These are phyloP conservation scores for Argyresthia albistria DNA, from an alignment of 2,888 invertebrate genomes.

Conservation along the genomic window DNA sequence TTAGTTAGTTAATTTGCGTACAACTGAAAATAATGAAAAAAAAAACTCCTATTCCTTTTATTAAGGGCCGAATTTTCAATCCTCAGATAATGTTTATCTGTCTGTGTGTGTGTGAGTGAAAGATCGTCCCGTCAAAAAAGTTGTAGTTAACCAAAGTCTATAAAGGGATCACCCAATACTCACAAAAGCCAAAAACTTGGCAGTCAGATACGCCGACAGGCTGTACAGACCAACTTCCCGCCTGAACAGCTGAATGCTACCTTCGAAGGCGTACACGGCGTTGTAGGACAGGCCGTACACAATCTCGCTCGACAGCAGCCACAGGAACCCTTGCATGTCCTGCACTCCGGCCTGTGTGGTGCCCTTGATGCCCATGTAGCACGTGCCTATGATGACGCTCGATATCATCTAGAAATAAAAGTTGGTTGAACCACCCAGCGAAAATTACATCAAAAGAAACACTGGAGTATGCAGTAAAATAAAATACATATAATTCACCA, in stretches of 20 bases:
- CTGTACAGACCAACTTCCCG: conserved; percentile 55
- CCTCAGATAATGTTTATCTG: too few species aligned
- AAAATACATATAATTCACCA: too few species aligned
- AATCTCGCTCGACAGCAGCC: conserved; percentile 63
- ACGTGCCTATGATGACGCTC: conserved; percentile 44
- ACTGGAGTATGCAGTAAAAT: background rate
- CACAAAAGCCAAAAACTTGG: conserved; percentile 43
- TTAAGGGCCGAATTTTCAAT: too few species aligned
- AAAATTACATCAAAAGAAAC: background rate
- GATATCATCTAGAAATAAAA: conserved; percentile 43
- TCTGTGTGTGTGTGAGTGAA: too few species aligned
- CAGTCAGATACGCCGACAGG: conserved; percentile 51
- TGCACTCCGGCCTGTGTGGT: conserved; percentile 60
- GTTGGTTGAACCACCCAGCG: background rate
- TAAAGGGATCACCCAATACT: conserved; percentile 16
- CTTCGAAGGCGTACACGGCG: conserved; percentile 51
- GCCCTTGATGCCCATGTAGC: conserved; percentile 51
- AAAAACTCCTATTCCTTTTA: too few species aligned
- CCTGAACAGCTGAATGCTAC: conserved; percentile 48
- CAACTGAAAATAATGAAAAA: too few species aligned
- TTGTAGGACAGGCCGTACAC: conserved; percentile 57
- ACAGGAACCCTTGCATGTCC: conserved; percentile 56
- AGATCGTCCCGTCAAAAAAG: too few species aligned
- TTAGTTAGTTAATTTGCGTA: too few species aligned
- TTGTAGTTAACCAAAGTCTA: too few species aligned